Evolutionary conservation across 2,797 vertebrate genomes (phyloP), one percentile per base, ranked within the genome.

Genomic region (Ataeniobius toweri): DNA sequence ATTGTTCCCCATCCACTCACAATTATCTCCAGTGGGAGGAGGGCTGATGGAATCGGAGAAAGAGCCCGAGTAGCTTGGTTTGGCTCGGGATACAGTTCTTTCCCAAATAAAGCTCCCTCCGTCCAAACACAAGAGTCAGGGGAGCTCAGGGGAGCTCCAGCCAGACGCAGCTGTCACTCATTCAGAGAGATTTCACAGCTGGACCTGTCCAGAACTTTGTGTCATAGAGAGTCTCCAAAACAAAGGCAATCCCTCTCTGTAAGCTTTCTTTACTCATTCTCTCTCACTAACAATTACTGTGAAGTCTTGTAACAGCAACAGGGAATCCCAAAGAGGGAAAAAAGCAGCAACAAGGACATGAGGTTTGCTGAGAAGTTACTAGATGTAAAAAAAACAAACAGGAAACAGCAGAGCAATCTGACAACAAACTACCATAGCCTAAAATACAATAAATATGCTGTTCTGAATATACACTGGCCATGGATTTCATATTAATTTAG

Each of bases 191-290:
- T 96, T 97, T 97, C 96, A 95, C 95, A 96, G 95, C 94, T 95
- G 94, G 94, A 91, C 95, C 91, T 94, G 94, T 97, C 96, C 96
- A 97, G 94, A 95, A 93, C 93, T 91, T 91, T 96, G 96, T 95
- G 96, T 97, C 96, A 97, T 94, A 86, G 80, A 81, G 86, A 95
- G 93, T 94, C 96, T 97, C 96, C 97, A 97, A 97, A 98, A 97
- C 96, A 97, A 93, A 95, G 94, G 95, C 95, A 94, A 86, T 80
- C 85, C 89, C 83, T 89, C 71, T 73, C 65, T 69, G 24, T 80
- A 56, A 71, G 79, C 74, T 75, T 81, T 74, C 31, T 85, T 85
- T 90, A 26, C 67, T 13, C 41, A n/a, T 88, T 90, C 84, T 83
- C 3, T 89, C 86, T 88, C 72, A 51, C 79, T 93, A 86, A 88